Percentiles rank a stretch among this genome's conserved stretches.
Evolutionary conservation across 2,113 vertebrate species (phyloP).

Genomic region (Symphodus melops): DNA sequence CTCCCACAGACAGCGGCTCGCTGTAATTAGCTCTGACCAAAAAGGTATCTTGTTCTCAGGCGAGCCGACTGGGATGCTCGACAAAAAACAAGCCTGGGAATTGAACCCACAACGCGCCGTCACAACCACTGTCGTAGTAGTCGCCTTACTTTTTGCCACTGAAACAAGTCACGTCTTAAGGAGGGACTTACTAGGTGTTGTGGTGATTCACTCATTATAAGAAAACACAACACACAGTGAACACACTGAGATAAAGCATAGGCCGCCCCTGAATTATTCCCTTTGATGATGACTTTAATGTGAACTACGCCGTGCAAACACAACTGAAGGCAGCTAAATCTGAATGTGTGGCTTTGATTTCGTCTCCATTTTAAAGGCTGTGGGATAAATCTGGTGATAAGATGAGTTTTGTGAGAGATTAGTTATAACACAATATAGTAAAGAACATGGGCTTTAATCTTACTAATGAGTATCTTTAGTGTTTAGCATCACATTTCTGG

Average conservation of each 20-base stretch:
- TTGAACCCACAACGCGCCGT: slow-evolving; percentile 15
- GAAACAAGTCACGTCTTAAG: neutral
- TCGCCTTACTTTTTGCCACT: slow-evolving; percentile 4
- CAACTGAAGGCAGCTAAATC: slow-evolving; percentile 20
- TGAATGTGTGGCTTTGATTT: slow-evolving; percentile 9
- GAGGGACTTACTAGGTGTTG: neutral
- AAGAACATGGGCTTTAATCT: too few relatives aligned
- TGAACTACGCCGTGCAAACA: slow-evolving; percentile 12
- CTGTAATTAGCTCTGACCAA: slow-evolving; percentile 28
- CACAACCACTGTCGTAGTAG: neutral
- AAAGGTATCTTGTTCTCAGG: slow-evolving; percentile 10
- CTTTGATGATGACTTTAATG: slow-evolving; percentile 2
- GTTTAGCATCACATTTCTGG: too few relatives aligned
- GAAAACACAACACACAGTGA: neutral
- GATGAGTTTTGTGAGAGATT: neutral
- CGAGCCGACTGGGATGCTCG: slow-evolving; percentile 1
- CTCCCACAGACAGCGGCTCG: slow-evolving; percentile 33
- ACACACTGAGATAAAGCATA: neutral
- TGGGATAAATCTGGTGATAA: neutral
- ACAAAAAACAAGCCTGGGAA: slow-evolving; percentile 27
- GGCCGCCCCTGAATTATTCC: neutral
- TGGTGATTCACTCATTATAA: neutral
- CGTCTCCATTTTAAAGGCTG: slow-evolving; percentile 11
- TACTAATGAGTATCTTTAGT: too few relatives aligned
- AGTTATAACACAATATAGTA: too few relatives aligned